Evolutionary conservation across 2,797 vertebrate genomes (phyloP).

Genomic region (Chelonia mydas): DNA sequence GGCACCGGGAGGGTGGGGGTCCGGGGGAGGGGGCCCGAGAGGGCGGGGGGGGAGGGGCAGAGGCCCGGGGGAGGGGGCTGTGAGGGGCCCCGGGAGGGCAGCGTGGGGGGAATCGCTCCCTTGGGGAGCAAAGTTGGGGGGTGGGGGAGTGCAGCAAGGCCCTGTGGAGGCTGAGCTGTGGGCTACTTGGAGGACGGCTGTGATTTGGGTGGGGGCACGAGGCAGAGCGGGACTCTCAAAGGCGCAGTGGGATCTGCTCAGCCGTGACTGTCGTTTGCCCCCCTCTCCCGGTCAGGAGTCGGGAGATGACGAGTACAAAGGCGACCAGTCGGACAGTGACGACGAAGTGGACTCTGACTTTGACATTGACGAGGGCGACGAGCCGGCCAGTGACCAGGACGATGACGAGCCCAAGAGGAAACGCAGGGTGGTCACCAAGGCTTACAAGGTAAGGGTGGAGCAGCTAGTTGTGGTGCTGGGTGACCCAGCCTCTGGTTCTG

Average conservation of each 20-base stretch:
- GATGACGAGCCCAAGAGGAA: slow-evolving; percentile 91
- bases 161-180: not conserved
- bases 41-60: too few relatives aligned
- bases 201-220: too few relatives aligned
- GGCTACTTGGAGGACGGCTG: too few relatives aligned
- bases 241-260: not conserved
- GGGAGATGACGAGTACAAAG: slow-evolving; percentile 94
- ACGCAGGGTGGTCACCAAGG: slow-evolving; percentile 92
- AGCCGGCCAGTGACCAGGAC: slow-evolving; percentile 93
- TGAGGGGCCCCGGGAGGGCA: not conserved
- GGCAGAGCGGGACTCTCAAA: not conserved
- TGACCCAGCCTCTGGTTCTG: too few relatives aligned
- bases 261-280: not conserved
- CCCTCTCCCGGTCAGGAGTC: slow-evolving; percentile 84
- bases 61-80: too few relatives aligned
- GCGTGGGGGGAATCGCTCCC: not conserved
- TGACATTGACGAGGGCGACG: slow-evolving; percentile 96
- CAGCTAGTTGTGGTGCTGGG: not conserved
- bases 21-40: too few relatives aligned
- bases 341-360: slow-evolving; percentile 98
- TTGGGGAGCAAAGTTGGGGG: too few relatives aligned
- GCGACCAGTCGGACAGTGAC: slow-evolving; percentile 94
- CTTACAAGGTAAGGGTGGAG: slow-evolving; percentile 87
- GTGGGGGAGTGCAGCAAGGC: not conserved
- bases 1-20: too few relatives aligned